These are phyloP conservation scores for Kradibia gibbosae DNA, from an alignment of 1,140 invertebrate species.

Conservation along the genomic window DNA sequence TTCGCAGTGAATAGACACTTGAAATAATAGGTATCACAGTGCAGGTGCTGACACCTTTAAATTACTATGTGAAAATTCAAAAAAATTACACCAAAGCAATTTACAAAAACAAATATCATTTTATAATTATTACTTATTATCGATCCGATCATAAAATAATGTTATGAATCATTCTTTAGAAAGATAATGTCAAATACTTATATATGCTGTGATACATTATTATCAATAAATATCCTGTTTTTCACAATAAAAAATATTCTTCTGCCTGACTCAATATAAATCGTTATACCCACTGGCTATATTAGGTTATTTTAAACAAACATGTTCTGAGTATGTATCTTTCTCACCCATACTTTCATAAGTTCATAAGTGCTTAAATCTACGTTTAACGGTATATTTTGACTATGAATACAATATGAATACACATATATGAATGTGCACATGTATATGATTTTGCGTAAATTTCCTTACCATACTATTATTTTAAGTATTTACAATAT, in stretches of 20 bases:
- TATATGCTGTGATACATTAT: neutral
- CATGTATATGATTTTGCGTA: neutral
- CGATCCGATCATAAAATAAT: neutral
- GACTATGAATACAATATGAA: neutral
- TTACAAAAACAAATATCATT: neutral
- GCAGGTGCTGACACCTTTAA: neutral
- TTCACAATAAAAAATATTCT: neutral
- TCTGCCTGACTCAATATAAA: neutral
- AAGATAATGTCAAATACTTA: neutral
- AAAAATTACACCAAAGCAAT: neutral
- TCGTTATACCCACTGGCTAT: neutral
- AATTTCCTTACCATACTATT: neutral
- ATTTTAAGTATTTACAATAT: constrained; percentile 2
- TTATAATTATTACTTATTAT: neutral
- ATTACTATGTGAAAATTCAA: neutral
- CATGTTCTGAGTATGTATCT: neutral
- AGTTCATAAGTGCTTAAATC: neutral
- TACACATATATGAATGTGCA: too few species aligned
- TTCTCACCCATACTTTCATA: neutral
- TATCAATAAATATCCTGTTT: neutral
- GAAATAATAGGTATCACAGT: neutral
- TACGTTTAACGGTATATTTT: neutral
- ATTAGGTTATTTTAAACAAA: neutral
- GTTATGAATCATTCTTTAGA: neutral
- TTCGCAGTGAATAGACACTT: neutral